phyloP scores from a whole-genome alignment of 2,113 vertebrate genomes.

The Salvelinus alpinus region DNA sequence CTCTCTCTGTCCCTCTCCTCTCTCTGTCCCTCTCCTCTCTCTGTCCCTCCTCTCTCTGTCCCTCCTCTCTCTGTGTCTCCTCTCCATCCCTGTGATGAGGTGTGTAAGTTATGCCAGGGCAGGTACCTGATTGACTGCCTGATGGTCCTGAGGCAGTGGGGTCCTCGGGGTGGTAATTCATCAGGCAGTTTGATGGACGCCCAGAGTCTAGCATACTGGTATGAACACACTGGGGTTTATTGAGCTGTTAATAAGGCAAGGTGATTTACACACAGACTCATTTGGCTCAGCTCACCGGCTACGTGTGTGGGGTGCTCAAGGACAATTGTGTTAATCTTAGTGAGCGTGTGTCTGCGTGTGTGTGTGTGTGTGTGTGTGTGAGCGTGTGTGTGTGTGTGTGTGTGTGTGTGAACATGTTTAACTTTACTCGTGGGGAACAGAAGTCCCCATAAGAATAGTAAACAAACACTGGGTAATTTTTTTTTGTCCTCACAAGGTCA shows the following conservation, averaged over 20 bases:
- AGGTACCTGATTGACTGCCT: constrained; percentile 19
- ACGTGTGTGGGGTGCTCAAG: constrained; percentile 27
- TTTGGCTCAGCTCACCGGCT: background rate
- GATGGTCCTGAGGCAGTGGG: constrained; percentile 16
- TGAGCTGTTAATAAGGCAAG: constrained; percentile 42
- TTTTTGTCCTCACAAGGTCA: no score
- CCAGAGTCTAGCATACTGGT: background rate
- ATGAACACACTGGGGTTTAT: constrained; percentile 40
- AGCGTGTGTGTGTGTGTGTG: background rate
- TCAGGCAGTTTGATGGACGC: constrained; percentile 38
- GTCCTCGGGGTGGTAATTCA: constrained; percentile 34
- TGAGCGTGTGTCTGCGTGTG: constrained; percentile 12
- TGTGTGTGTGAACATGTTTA: no score
- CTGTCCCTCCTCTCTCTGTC: background rate
- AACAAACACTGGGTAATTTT: no score
- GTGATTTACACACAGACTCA: constrained; percentile 49
- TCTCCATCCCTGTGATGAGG: background rate
- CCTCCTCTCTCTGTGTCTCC: background rate
- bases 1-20: background rate
- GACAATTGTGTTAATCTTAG: constrained; percentile 41
- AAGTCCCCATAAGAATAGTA: no score
- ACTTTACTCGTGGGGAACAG: no score
- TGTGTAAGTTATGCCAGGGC: constrained; percentile 46
- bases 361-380: background rate
- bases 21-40: background rate